Percentiles rank a stretch among this genome's conserved stretches.
Conservation (phyloP, 2,113 vertebrate genomes). For the Platysternon megacephalum region DNA sequence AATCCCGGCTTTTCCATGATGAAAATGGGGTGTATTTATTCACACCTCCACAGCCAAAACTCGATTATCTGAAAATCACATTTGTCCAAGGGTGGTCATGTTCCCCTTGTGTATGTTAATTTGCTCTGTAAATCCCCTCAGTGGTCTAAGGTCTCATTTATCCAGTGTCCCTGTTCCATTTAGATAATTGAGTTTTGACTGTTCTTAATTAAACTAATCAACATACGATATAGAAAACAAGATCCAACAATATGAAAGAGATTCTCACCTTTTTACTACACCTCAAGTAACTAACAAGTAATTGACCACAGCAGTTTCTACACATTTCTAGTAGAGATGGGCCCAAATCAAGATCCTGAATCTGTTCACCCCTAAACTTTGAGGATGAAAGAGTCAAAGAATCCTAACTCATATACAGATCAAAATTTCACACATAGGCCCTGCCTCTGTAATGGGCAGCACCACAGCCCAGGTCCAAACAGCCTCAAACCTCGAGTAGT, state of each 20-base stretch:
- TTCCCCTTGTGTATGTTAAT: not conserved
- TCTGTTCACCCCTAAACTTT: fast-evolving
- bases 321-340: not conserved
- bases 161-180: not conserved
- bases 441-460: not conserved
- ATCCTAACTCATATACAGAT: not conserved
- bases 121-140: not conserved
- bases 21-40: not conserved
- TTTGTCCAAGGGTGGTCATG: not conserved
- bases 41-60: not conserved
- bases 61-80: not conserved
- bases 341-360: not conserved
- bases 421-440: not conserved
- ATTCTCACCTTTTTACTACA: not conserved
- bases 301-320: not conserved
- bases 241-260: not conserved
- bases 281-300: not conserved
- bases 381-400: not conserved
- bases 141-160: not conserved
- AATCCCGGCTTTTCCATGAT: not conserved
- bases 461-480: not conserved
- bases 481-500: not conserved
- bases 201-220: not conserved
- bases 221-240: not conserved
- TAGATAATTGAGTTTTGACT: not conserved